A percentile compares a stretch with the other conserved stretches of the same genome.
These are phyloP conservation scores for Caranx melampygus DNA, from an alignment of 2,113 vertebrate species.

Conservation along the genomic window DNA sequence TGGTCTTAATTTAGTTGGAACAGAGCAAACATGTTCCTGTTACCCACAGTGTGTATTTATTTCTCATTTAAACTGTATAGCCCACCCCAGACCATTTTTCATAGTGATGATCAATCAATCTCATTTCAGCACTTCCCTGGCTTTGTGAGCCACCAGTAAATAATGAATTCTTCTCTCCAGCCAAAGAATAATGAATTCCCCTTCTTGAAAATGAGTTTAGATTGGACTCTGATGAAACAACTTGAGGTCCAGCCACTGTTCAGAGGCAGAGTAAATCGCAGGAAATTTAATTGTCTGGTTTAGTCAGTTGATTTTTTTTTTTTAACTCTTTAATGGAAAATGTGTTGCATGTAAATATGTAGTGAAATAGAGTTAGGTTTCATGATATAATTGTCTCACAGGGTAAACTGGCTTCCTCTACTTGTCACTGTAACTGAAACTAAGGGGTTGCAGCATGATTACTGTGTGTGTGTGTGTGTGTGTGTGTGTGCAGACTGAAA, in stretches of 20 bases:
- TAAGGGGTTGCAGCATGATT: neutral
- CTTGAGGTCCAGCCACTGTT: conserved; percentile 62
- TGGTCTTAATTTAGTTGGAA: conserved; percentile 33
- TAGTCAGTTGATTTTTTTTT: conserved; percentile 42
- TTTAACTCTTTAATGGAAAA: conserved; percentile 37
- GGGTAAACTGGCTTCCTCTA: neutral
- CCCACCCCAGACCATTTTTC: conserved; percentile 37
- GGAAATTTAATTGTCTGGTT: conserved; percentile 56
- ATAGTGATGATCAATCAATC: conserved; percentile 58
- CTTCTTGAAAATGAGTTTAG: conserved; percentile 68
- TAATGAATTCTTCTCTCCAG: conserved; percentile 61
- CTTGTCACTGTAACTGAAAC: conserved; percentile 4
- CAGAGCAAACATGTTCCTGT: conserved; percentile 35
- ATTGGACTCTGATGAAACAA: conserved; percentile 69
- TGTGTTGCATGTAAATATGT: neutral
- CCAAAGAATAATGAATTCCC: conserved; percentile 71
- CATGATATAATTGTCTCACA: neutral
- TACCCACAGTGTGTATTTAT: conserved; percentile 37
- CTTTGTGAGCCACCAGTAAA: conserved; percentile 58
- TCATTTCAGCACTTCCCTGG: conserved; percentile 46
- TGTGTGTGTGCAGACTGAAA: too few species aligned
- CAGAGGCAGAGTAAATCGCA: conserved; percentile 46
- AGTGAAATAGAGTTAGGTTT: neutral
- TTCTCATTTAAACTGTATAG: conserved; percentile 24
- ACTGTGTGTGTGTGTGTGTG: neutral